Evolutionary conservation across 2,797 vertebrate genomes (phyloP), one percentile per base, ranked within the genome.

Genomic region (Pipistrellus nathusii): DNA sequence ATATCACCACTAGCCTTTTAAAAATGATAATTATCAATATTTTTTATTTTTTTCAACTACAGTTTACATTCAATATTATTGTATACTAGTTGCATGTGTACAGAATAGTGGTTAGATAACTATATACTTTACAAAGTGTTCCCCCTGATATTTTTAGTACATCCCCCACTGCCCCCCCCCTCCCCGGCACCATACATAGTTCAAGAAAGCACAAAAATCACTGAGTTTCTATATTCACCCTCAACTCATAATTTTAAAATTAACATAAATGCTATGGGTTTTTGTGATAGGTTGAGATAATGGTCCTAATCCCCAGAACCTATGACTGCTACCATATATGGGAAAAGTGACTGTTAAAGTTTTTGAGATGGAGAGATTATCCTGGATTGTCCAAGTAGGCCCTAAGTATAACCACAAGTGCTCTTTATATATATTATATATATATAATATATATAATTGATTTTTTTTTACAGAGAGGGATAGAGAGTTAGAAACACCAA

Each of bases 171-270:
- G n/a, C n/a, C n/a, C 44, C 8, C 44, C 8, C 44, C 44, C 8
- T 44, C 12, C 46, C 46, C n/a, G 73, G 73, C 46, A 48, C 17
- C 72, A 75, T 51, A 76, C 30, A 51, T 21, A 76, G 27, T 85
- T 71, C 41, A 81, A 59, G 66, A 85, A 95, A 88, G 55, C 30
- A 94, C 23, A 51, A 85, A 85, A 44, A 64, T 38, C 41, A 81
- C 10, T 77, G 73, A 68, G 30, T 46, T 91, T 86, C 53, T 82
- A 62, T 82, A 81, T 90, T 93, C 15, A 94, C 0, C 9, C 27
- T n/a, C 80, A 59, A 75, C 81, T 88, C 32, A 81, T 72, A 75
- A 88, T 44, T 96, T 21, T 53, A 48, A 88, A 86, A 91, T 27
- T 62, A 76, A 78, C 10, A 90, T 91, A 32, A 76, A 77, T 55